phyloP scores from a whole-genome alignment of 92 coral and sea anemone species.

The Hydrozoanthus gracilis region DNA sequence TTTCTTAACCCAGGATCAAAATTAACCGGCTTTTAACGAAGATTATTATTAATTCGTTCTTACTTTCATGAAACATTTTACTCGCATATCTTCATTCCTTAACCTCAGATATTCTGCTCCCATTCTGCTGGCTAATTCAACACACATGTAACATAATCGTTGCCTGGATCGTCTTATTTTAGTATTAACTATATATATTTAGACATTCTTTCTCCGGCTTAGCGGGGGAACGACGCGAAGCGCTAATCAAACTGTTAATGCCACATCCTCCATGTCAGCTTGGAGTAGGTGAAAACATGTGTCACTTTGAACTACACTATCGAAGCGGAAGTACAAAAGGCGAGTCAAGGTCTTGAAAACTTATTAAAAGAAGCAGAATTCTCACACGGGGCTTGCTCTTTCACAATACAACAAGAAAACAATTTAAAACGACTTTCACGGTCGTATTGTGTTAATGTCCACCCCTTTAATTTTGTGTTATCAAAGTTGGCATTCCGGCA shows the following conservation, averaged over 20 bases:
- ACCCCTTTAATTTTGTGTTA: neutral
- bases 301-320: neutral
- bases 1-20: too few relatives aligned
- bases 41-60: too few relatives aligned
- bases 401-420: neutral
- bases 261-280: neutral
- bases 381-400: neutral
- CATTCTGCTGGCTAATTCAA: neutral
- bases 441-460: neutral
- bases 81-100: too few relatives aligned
- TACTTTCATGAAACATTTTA: too few relatives aligned
- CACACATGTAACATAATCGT: neutral
- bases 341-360: constrained; percentile 5
- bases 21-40: too few relatives aligned
- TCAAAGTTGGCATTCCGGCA: neutral
- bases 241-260: constrained; percentile 14
- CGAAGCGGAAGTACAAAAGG: neutral
- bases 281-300: neutral
- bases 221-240: constrained; percentile 30
- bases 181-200: constrained; percentile 4
- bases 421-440: neutral
- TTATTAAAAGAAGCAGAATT: neutral
- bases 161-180: neutral
- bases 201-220: constrained; percentile 9
- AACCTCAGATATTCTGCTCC: too few relatives aligned